Percentiles rank a stretch among this genome's conserved stretches.
Evolutionary conservation across 1,140 invertebrate genomes (phyloP).

Genomic region (Drosophila bipectinata): DNA sequence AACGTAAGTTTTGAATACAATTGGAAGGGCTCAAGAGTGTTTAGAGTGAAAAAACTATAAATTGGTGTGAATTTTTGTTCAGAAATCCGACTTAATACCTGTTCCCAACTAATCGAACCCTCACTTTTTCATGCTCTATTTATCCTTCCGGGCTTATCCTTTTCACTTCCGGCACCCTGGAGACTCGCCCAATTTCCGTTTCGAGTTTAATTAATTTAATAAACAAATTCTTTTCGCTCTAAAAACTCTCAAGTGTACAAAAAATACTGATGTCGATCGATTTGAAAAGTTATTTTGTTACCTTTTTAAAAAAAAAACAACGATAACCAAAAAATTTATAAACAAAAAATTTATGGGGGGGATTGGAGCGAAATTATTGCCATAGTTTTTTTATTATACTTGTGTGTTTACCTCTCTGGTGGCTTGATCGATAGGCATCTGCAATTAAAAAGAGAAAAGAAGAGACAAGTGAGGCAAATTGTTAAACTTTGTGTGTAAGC

Average conservation of each 20-base stretch:
- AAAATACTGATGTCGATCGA: slow-evolving; percentile 34
- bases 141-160: slow-evolving; percentile 39
- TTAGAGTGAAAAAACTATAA: slow-evolving; percentile 71
- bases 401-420: slow-evolving; percentile 87
- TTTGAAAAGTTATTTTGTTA: slow-evolving; percentile 26
- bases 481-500: slow-evolving; percentile 69
- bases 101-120: slow-evolving; percentile 20
- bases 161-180: slow-evolving; percentile 25
- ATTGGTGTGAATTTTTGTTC: not conserved
- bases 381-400: slow-evolving; percentile 80
- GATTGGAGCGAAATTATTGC: slow-evolving; percentile 60
- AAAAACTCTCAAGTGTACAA: slow-evolving; percentile 81
- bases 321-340: slow-evolving; percentile 13
- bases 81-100: slow-evolving; percentile 43
- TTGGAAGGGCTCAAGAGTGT: slow-evolving; percentile 68
- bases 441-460: slow-evolving; percentile 86
- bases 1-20: slow-evolving; percentile 49
- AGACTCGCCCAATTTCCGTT: slow-evolving; percentile 60
- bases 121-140: slow-evolving; percentile 62
- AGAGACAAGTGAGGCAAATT: slow-evolving; percentile 84
- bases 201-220: slow-evolving; percentile 72
- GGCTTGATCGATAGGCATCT: slow-evolving; percentile 89
- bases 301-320: slow-evolving; percentile 6
- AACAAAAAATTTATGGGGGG: slow-evolving; percentile 16
- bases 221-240: slow-evolving; percentile 79